These are phyloP conservation scores for Corythoichthys haematopterus DNA, from an alignment of 2,113 vertebrate genomes.

Conservation along the genomic window DNA sequence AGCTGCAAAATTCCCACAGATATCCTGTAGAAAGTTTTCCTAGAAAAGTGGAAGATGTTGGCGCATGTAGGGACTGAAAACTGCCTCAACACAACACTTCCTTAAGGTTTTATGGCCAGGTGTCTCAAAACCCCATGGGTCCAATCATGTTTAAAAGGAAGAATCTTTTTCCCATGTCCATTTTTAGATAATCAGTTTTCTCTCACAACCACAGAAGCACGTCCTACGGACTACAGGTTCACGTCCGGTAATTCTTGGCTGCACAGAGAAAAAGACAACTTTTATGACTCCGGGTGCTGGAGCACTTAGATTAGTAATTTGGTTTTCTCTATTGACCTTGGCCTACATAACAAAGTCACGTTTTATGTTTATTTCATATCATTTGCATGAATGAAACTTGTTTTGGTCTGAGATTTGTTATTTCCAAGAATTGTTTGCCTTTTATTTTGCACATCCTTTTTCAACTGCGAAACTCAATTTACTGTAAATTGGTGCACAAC, in stretches of 20 bases:
- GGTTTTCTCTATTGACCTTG: neutral
- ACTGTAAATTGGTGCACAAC: no score
- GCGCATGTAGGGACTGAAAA: neutral
- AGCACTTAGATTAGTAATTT: neutral
- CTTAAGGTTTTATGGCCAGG: neutral
- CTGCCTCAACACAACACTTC: neutral
- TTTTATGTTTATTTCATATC: neutral
- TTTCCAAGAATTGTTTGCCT: no score
- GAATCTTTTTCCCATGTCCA: neutral
- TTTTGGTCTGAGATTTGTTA: neutral
- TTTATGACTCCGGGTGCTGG: neutral
- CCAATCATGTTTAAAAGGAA: neutral
- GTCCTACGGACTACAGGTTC: neutral
- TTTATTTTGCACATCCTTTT: neutral
- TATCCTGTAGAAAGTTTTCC: neutral
- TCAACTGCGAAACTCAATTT: neutral
- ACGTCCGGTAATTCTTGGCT: constrained; percentile 1
- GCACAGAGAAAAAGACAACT: neutral
- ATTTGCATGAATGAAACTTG: neutral
- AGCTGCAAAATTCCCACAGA: neutral
- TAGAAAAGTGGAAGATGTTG: neutral
- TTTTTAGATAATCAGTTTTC: neutral
- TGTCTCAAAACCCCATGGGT: neutral
- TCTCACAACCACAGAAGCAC: neutral
- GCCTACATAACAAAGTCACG: neutral